Base-by-base conservation (phyloP, 2,797 vertebrate genomes). In the Tangara arthus region DNA sequence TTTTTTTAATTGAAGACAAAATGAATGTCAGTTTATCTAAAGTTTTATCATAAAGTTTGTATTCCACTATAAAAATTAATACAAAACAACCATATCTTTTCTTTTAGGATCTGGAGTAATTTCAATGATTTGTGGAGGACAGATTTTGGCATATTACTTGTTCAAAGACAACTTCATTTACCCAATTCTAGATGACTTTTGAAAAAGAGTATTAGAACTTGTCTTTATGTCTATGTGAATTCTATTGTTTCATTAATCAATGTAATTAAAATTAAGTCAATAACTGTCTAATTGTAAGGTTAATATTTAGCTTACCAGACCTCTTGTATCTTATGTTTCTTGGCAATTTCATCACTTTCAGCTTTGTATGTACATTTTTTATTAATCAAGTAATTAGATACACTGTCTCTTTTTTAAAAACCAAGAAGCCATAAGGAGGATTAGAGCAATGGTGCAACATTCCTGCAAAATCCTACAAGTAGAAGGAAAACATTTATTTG, bases 131-230 rank as follows among this genome's bases (percentile, higher is more conserved):
- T 98, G 98, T 84, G 98, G 97, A 94, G 98, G 98, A 92, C 98
- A 99, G 96, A 97, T 98, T 64, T 96, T 98, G 97, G 98, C 98
- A 84, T 98, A 98, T 89, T 98, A 92, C 97, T 98, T 99, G 87
- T 99, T 98, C 97, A 98, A 98, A 96, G 98, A 98, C 95, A 99
- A 99, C 95, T 99, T 99, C 95, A 98, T 99, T 63, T 98, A 98
- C 95, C 98, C 98, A 0, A 96, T 96, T 90, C 97, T 98, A 63
- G 96, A 97, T 56, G 95, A 97, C 88, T 98, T 98, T 96, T 98
- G 95, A 97, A 47, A 72, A 41, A 15, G 9, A 90, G 77, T 47
- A 44, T 78, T 61, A 81, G 66, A 90, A 46, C 27, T 88, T 79
- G 37, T 23, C 27, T 83, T 65, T 75, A 8, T 65, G 55, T 30